Evolutionary conservation across 30 jellyfish, hydroid and myxozoan genomes (phyloP), one percentile per base, ranked within the genome.

Genomic region (Aurelia sp.): DNA sequence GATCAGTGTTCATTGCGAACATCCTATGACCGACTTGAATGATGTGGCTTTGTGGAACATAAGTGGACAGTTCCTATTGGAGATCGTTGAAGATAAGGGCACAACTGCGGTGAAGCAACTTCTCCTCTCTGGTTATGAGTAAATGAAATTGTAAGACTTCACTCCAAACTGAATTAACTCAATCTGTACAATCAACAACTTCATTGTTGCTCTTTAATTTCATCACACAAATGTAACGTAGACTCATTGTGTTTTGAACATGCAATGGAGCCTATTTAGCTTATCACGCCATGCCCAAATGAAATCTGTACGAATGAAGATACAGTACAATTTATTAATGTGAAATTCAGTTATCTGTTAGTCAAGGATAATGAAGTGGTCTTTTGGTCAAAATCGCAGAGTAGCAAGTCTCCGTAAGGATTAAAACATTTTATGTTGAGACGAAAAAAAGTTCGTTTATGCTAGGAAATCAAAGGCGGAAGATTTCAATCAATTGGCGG

Each of bases 31-130:
- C 85, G 62, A 53, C 23, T 35, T 44, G 76, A 82, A 69, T 31
- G 81, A 33, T 82, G 91, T 72, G 91, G 91, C 91, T 82, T 82
- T 82, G 91, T 69, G 91, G 85, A 82, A 13, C 66, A 6, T 65
- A 31, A 66, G 27, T 44, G 59, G 64, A 82, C 91, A 82, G 70
- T 82, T 41, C 78, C 40, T 44, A 44, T 44, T 44, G 55, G 55
- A 44, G 55, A 44, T 44, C 55, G 71, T 61, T 60, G 85, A 44
- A 17, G 91, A 82, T 82, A 84, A 73, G 81, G 71, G 23, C 62
- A 18, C 17, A 47, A 12, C 57, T 44, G 70, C 67, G 83, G 93
- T 66, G 67, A 5, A 30, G 33, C 61, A 79, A 21, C 81, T 44
- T 69, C 75, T 35, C 62, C 66, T 76, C 27, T 30, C 57, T 37